Evolutionary conservation across 2,888 invertebrate species (phyloP).

Genomic region (Kryphioiulus occultus): DNA sequence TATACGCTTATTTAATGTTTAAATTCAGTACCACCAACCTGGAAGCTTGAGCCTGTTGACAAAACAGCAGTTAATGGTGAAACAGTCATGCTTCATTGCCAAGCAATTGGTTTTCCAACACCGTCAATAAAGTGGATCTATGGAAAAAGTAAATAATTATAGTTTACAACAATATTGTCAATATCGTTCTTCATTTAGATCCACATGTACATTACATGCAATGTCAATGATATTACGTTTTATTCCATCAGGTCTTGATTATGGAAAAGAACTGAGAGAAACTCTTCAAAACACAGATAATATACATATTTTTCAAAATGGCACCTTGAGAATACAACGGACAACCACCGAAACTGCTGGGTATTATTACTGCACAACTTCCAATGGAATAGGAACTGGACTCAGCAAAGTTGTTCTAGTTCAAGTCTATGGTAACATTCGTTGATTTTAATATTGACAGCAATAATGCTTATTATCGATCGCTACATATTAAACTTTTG

Average conservation of each 20-base stretch:
- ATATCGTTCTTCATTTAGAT: too few species aligned
- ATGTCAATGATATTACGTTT: not conserved
- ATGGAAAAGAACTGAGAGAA: not conserved
- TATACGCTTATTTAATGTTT: not conserved
- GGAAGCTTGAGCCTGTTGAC: constrained; percentile 51
- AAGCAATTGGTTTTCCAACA: constrained; percentile 51
- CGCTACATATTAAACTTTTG: not conserved
- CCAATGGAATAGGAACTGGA: constrained; percentile 61
- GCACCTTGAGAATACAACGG: constrained; percentile 42
- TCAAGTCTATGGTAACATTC: constrained; percentile 60
- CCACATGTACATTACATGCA: not conserved
- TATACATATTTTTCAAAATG: constrained; percentile 37
- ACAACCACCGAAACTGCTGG: constrained; percentile 58
- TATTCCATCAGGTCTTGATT: not conserved
- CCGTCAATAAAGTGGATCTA: constrained; percentile 52
- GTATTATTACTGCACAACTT: constrained; percentile 62
- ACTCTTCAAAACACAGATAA: constrained; percentile 29
- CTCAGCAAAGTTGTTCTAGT: constrained; percentile 62
- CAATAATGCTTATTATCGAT: not conserved
- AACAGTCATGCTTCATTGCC: constrained; percentile 50
- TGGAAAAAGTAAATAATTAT: constrained; percentile 37
- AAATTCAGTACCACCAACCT: constrained; percentile 51
- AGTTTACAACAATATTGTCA: not conserved
- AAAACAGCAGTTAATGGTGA: constrained; percentile 44
- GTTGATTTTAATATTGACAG: not conserved